Evolutionary conservation across 2,797 vertebrate genomes (phyloP).

Genomic region (Onychomys torridus): DNA sequence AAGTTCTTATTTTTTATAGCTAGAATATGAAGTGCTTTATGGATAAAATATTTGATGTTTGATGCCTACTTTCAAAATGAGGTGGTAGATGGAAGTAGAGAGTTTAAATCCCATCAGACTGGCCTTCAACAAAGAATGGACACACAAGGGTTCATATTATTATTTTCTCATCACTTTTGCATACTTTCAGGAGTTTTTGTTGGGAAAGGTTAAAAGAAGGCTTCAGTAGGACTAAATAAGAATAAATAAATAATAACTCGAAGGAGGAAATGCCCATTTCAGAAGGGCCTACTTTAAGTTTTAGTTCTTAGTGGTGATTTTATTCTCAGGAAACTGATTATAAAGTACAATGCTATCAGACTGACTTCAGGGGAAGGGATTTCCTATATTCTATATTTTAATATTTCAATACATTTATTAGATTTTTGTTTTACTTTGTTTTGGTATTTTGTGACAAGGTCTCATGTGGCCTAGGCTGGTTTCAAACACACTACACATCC

Average conservation of each 20-base stretch:
- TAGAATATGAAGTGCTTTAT: neutral
- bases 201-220: neutral
- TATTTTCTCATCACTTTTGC: slow-evolving; percentile 30
- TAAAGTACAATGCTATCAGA: neutral
- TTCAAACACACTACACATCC: neutral
- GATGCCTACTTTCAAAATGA: neutral
- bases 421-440: neutral
- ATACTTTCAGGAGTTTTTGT: neutral
- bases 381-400: neutral
- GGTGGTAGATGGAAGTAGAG: neutral
- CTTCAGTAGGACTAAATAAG: neutral
- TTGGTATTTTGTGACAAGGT: neutral
- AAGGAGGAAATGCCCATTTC: neutral
- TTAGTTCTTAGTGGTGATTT: neutral
- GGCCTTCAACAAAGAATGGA: neutral
- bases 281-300: neutral
- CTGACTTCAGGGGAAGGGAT: neutral
- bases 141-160: neutral
- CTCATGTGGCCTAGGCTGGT: neutral
- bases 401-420: neutral
- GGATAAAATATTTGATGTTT: slow-evolving; percentile 36
- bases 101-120: slow-evolving; percentile 16
- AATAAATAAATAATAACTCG: neutral
- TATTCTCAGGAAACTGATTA: neutral
- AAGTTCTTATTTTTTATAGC: slow-evolving; percentile 62